These are phyloP conservation scores for Cerastis leucographa DNA, from an alignment of 2,888 invertebrate genomes.

Conservation along the genomic window DNA sequence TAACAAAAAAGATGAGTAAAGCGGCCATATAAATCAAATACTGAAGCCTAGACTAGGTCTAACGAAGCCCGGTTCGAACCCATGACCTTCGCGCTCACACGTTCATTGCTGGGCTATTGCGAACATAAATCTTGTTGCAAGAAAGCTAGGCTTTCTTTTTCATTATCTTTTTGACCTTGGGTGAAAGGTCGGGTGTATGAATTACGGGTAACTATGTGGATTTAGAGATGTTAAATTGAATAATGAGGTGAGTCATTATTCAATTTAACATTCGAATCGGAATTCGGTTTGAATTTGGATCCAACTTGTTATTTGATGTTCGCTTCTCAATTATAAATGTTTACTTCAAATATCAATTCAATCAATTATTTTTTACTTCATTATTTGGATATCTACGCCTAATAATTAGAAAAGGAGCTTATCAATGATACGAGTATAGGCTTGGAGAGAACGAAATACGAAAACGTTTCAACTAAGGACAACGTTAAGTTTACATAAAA, in stretches of 20 bases:
- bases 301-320: neutral
- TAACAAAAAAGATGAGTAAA: slow-evolving; percentile 40
- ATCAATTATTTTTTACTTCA: neutral
- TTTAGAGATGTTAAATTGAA: slow-evolving; percentile 10
- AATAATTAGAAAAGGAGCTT: neutral
- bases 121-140: slow-evolving; percentile 53
- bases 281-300: neutral
- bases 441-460: neutral
- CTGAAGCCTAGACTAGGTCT: slow-evolving; percentile 36
- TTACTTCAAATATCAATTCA: neutral
- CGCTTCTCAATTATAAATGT: neutral
- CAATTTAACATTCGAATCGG: too few species aligned
- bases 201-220: neutral
- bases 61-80: slow-evolving; percentile 51
- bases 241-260: neutral
- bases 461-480: neutral
- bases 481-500: neutral
- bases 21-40: slow-evolving; percentile 49
- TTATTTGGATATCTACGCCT: too few species aligned
- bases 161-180: slow-evolving; percentile 49
- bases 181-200: slow-evolving; percentile 36
- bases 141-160: slow-evolving; percentile 53
- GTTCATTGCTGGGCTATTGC: slow-evolving; percentile 56
- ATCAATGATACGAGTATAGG: neutral
- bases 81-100: slow-evolving; percentile 51